phyloP scores from a whole-genome alignment of 37 sponge, comb jelly and placozoan genomes.

The Bolinopsis microptera region DNA sequence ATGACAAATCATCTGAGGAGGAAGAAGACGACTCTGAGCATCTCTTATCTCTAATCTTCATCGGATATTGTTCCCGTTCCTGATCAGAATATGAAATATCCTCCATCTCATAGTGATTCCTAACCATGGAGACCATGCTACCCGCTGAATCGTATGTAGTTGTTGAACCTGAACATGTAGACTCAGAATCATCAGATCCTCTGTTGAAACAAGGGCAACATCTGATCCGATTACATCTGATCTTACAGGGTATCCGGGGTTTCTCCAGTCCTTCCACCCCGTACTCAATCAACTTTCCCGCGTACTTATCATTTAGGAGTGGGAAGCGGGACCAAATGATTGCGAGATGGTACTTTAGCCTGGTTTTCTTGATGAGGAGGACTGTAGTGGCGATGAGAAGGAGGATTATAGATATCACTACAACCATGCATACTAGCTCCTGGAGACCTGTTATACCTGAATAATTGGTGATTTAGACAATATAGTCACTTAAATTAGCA shows the following conservation, averaged over 20 bases:
- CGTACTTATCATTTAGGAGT: background rate
- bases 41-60: background rate
- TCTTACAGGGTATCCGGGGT: background rate
- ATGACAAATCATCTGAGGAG: no score
- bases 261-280: background rate
- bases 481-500: no score
- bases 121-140: background rate
- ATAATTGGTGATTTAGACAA: no score
- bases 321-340: background rate
- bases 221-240: background rate
- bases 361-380: background rate
- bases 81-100: background rate
- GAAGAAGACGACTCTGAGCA: background rate
- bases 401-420: background rate
- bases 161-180: background rate
- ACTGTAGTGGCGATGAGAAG: background rate
- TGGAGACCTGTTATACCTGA: slow-evolving; percentile 58
- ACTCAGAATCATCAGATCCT: background rate
- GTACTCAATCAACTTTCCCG: background rate
- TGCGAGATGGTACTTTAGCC: background rate
- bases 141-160: background rate
- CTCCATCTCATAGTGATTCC: background rate
- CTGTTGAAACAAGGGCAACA: background rate
- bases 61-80: no score
- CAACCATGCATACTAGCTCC: background rate